Evolutionary conservation across 30 jellyfish, hydroid and myxozoan species (phyloP), one percentile per base, ranked within the genome.

Genomic region (Nemopilema nomurai): DNA sequence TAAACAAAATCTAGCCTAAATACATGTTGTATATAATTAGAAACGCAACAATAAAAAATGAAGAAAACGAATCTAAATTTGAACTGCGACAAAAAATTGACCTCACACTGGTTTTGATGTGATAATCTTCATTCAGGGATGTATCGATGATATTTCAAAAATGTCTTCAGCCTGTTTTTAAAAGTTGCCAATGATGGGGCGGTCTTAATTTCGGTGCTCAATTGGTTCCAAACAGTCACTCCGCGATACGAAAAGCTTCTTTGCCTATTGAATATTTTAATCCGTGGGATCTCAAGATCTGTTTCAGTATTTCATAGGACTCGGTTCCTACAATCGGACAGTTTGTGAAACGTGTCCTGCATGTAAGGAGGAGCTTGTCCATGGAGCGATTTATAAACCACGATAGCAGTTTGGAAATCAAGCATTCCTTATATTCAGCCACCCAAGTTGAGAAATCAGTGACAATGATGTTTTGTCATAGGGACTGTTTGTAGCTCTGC

Each of bases 311-410:
- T 50, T 52, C 65, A 67, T 29, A 63, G 78, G 79, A 53, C 31
- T 25, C 87, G 77, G 64, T 53, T 22, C 64, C 77, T n/a, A 51
- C 33, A 49, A 41, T 67, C 91, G n/a, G 91, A 67, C 49, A 82
- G 1, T 82, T 82, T 81, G 65, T 68, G 76, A 69, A 82, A 69
- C 77, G 0, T 82, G 50, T 0, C 41, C 79, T 51, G 78, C 86
- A 83, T 71, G 27, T 73, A 83, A 24, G 79, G 86, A 69, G 86
- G 86, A 0, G 92, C 71, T 1, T 69, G 79, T 51, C 86, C 86
- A 69, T 70, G 51, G 51, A 71, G 49, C 0, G 92, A 50, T 69
- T 81, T 67, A 49, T 67, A 66, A 18, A 81, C 90, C 8, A 68
- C 68, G 49, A 71, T 30, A 1, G 76, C 90, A 1, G 76, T 81